Evolutionary conservation across 2,113 vertebrate species (phyloP), one percentile per base, ranked within the genome.

Genomic region (Balaenoptera acutorostrata): DNA sequence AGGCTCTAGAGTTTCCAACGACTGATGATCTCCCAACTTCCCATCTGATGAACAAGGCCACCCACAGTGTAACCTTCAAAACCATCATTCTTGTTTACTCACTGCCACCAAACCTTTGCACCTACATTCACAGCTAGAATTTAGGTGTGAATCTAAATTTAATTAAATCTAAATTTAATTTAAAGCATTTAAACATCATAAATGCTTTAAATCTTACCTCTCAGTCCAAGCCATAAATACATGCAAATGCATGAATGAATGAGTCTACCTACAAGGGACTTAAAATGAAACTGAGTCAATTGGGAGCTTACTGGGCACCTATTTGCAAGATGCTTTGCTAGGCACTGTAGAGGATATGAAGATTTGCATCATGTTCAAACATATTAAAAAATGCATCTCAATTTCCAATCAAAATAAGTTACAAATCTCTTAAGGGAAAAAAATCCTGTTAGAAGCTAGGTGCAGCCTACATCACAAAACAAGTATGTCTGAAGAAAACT

Each of bases 351-450:
- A 93, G 17, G 18, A 55, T 13, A 36, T 7, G 8, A 90, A 41
- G 71, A 72, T 72, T 41, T 84, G 13, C 31, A 80, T 59, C 59
- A 20, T 5, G 1, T 31, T 81, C 29, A 44, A 33, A 8, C 49
- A 57, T 75, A 46, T 77, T 61, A 66, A 84, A 78, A 93, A 77
- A 91, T 83, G 55, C 36, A 90, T 64, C 61, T 44, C 4, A 18
- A 83, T 52, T 91, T 85, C 72, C 68, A 96, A 55, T 46, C 75
- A 95, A 87, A 93, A 23, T 78, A 92, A 93, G 49, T 66, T 83
- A 93, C 29, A 94, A 75, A 89, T 9, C 39, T 93, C 33, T 96
- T 71, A 39, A 5, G 36, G 41, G 52, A 17, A 29, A 44, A 61
- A 39, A 66, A 78, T 83, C 25, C 55, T 55, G 66, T 81, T 66